Evolutionary conservation across 2,797 vertebrate species (phyloP).

Genomic region (Lagorchestes hirsutus): DNA sequence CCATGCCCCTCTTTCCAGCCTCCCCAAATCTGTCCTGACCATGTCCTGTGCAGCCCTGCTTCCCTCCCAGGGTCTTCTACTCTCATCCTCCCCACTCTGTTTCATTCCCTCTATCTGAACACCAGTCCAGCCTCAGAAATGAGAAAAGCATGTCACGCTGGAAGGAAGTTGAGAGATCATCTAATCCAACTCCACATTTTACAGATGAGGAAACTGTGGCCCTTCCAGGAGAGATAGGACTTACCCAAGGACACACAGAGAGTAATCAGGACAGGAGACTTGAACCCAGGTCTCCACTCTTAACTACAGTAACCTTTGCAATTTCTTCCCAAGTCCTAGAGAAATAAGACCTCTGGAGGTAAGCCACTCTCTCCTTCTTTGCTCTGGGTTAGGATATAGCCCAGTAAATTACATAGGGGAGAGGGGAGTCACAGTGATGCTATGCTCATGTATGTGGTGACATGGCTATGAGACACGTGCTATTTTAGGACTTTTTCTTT

Average conservation of each 20-base stretch:
- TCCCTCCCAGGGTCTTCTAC: background rate
- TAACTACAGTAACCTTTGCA: background rate
- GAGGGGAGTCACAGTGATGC: background rate
- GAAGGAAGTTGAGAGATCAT: background rate
- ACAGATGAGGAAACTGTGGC: background rate
- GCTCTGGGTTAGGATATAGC: background rate
- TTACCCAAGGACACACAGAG: background rate
- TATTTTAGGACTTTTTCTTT: background rate
- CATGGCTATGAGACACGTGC: background rate
- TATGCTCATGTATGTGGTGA: background rate
- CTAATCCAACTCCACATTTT: background rate
- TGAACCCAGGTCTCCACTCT: background rate
- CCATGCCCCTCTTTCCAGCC: background rate
- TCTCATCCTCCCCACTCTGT: background rate
- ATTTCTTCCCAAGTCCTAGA: background rate
- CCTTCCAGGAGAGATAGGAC: background rate
- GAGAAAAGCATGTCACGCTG: background rate
- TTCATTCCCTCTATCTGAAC: background rate
- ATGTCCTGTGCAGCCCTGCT: background rate
- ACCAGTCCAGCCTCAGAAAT: background rate
- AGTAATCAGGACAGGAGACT: background rate
- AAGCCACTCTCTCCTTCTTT: background rate
- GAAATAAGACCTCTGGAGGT: background rate
- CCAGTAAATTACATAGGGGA: background rate
- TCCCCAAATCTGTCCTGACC: background rate